Evolutionary conservation across 2,113 vertebrate species (phyloP).

Genomic region (Fukomys damarensis): DNA sequence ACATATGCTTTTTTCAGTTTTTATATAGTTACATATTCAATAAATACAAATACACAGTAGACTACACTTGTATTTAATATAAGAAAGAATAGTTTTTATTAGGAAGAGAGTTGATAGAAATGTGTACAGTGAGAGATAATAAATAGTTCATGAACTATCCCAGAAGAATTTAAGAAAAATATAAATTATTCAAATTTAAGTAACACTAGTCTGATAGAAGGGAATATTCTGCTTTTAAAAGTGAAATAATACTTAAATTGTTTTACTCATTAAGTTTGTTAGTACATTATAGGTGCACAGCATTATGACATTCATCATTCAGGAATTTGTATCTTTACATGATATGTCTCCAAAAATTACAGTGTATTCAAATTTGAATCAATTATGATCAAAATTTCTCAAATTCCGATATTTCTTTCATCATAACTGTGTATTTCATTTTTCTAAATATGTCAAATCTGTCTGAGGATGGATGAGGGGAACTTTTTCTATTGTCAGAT

Average conservation of each 20-base stretch:
- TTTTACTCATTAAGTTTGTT: too few species aligned
- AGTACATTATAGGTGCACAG: too few species aligned
- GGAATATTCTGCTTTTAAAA: neutral
- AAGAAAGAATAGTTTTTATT: neutral
- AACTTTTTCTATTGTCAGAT: neutral
- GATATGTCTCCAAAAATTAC: neutral
- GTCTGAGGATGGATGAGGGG: neutral
- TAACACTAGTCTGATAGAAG: neutral
- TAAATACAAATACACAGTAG: neutral
- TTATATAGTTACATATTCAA: neutral
- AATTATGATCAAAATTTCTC: neutral
- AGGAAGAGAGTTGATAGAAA: neutral
- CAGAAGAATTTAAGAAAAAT: neutral
- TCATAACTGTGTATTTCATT: neutral
- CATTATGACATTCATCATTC: too few species aligned
- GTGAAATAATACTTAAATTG: neutral
- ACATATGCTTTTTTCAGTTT: neutral
- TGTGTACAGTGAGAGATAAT: neutral
- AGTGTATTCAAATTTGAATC: neutral
- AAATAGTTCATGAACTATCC: neutral
- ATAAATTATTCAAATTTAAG: neutral
- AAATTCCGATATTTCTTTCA: neutral
- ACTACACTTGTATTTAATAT: neutral
- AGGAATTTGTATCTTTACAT: too few species aligned
- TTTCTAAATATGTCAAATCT: neutral